A percentile compares a stretch with the other conserved stretches of the same genome.
Conservation (phyloP, 2,797 vertebrate species). For the Acanthopagrus latus region DNA sequence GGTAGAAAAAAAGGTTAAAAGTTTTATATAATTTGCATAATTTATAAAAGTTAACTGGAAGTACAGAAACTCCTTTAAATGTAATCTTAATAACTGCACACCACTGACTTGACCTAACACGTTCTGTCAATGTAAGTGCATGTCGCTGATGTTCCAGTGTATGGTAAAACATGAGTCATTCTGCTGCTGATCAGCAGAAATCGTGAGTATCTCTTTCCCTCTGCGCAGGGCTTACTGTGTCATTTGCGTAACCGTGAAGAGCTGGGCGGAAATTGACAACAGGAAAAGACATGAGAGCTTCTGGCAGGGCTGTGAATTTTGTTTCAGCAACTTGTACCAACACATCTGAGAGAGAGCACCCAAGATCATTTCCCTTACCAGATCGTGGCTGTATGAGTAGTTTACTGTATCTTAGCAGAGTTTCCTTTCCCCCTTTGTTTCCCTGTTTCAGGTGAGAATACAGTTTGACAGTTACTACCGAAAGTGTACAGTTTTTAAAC, state of each 20-base stretch:
- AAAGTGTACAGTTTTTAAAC: neutral
- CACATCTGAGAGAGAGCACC: conserved; percentile 19
- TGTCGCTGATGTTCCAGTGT: conserved; percentile 43
- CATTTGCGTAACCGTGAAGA: conserved; percentile 48
- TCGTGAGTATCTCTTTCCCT: conserved; percentile 35
- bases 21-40: neutral
- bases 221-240: neutral
- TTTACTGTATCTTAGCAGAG: conserved; percentile 18
- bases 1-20: no score
- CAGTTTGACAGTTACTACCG: no score
- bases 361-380: neutral
- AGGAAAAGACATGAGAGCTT: conserved; percentile 56
- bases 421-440: neutral
- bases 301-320: conserved; percentile 22
- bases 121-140: neutral
- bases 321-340: conserved; percentile 34
- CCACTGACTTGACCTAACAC: neutral
- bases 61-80: no score
- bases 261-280: conserved; percentile 42
- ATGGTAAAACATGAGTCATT: conserved; percentile 41
- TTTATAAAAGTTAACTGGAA: no score
- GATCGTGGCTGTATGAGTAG: neutral
- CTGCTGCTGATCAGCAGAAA: conserved; percentile 44
- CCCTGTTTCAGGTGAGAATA: neutral
- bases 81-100: neutral